phyloP scores from a whole-genome alignment of 23 tunicate species.

The Pegea sp. region DNA sequence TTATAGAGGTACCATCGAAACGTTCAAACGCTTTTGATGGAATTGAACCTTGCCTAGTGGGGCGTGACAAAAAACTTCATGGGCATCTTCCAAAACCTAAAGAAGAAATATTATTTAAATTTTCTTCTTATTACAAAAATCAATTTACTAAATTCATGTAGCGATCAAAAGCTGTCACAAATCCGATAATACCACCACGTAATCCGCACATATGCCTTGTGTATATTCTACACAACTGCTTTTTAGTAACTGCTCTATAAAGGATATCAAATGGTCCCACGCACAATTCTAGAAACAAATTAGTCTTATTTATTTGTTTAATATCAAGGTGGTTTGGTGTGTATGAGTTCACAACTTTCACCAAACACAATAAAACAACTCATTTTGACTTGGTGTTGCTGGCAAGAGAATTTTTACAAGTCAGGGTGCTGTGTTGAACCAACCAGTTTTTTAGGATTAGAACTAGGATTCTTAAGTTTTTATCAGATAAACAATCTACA shows the following conservation, averaged over 20 bases:
- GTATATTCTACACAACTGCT: slow-evolving; percentile 25
- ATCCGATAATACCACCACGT: slow-evolving; percentile 46
- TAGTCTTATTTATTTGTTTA: too few relatives aligned
- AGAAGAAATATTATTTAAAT: neutral
- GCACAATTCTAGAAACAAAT: slow-evolving; percentile 10
- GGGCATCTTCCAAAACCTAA: slow-evolving; percentile 64
- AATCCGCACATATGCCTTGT: slow-evolving; percentile 39
- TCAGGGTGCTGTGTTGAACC: too few relatives aligned
- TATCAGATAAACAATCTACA: too few relatives aligned
- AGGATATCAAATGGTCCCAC: slow-evolving; percentile 35
- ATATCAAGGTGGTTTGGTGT: too few relatives aligned
- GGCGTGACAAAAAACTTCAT: slow-evolving; percentile 38
- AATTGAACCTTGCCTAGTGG: slow-evolving; percentile 42
- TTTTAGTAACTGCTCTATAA: slow-evolving; percentile 10
- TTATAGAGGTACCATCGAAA: slow-evolving; percentile 22
- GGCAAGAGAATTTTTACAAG: too few relatives aligned
- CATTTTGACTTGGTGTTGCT: too few relatives aligned
- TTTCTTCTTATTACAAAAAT: neutral
- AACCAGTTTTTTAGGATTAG: too few relatives aligned
- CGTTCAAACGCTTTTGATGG: slow-evolving; percentile 32
- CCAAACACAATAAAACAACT: neutral
- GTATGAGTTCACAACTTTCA: too few relatives aligned
- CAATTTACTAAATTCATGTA: slow-evolving; percentile 41
- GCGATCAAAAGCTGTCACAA: slow-evolving; percentile 49
- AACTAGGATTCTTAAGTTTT: too few relatives aligned